phyloP scores from a whole-genome alignment of 1,140 invertebrate species.

The Drosophila nebulosa region DNA sequence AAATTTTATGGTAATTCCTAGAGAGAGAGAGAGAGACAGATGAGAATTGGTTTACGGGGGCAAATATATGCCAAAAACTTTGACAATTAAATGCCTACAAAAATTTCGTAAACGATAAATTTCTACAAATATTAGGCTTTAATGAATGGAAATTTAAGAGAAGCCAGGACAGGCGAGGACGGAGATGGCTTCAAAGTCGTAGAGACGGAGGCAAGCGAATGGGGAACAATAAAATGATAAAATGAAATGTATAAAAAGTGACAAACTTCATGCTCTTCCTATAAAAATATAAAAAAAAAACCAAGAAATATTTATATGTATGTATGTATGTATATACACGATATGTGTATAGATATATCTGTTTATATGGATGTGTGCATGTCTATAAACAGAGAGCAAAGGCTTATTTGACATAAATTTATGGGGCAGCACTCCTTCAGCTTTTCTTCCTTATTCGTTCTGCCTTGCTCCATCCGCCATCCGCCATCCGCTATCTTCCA shows the following conservation, averaged over 20 bases:
- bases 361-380: slow-evolving; percentile 10
- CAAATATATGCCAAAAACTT: background rate
- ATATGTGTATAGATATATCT: slow-evolving; percentile 9
- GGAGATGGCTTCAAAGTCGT: no score
- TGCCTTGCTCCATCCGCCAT: no score
- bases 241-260: background rate
- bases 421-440: slow-evolving; percentile 29
- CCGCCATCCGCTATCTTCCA: background rate
- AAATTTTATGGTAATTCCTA: background rate
- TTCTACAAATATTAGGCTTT: background rate
- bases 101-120: background rate
- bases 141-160: background rate
- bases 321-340: slow-evolving; percentile 19
- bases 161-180: background rate
- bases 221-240: slow-evolving; percentile 6
- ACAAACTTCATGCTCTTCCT: background rate
- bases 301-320: background rate
- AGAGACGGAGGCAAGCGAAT: background rate
- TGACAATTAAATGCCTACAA: background rate
- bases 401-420: slow-evolving; percentile 70
- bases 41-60: background rate
- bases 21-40: background rate
- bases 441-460: background rate
- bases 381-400: slow-evolving; percentile 36
- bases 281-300: background rate